Percentiles rank a stretch among this genome's conserved stretches.
These are phyloP conservation scores for Melanerpes formicivorus DNA, from an alignment of 2,113 vertebrate genomes.

Conservation along the genomic window DNA sequence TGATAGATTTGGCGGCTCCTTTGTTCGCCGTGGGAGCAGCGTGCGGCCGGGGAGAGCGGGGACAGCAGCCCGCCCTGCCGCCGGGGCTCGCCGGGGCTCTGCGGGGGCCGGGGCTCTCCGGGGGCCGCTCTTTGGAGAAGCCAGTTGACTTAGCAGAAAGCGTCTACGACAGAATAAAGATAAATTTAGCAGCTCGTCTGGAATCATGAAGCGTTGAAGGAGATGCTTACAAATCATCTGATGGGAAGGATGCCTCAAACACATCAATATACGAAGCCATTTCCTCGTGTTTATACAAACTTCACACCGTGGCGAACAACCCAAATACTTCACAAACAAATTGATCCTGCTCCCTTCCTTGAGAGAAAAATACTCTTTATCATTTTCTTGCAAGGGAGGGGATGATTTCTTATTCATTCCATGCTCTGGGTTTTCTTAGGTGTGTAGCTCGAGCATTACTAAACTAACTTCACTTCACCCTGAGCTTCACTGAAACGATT, in stretches of 20 bases:
- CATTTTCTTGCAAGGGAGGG: background rate
- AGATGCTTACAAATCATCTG: background rate
- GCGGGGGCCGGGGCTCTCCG: background rate
- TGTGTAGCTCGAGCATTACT: background rate
- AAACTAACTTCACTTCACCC: background rate
- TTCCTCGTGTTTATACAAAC: background rate
- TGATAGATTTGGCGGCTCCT: accelerated
- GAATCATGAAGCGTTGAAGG: background rate
- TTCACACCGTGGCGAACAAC: background rate
- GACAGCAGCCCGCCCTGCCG: background rate
- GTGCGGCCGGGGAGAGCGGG: background rate
- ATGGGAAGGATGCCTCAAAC: background rate
- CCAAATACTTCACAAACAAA: background rate
- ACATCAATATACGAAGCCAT: background rate
- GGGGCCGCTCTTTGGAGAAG: background rate
- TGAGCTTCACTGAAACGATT: background rate
- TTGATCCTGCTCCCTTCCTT: background rate
- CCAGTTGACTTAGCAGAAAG: background rate
- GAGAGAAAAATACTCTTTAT: background rate
- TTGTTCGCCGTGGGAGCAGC: background rate
- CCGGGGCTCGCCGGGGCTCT: background rate
- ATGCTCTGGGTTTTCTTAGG: background rate
- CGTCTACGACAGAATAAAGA: background rate
- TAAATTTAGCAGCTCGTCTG: background rate
- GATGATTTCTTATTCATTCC: background rate